These are phyloP conservation scores for Oryzias celebensis DNA, from an alignment of 2,113 vertebrate genomes.

Conservation along the genomic window DNA sequence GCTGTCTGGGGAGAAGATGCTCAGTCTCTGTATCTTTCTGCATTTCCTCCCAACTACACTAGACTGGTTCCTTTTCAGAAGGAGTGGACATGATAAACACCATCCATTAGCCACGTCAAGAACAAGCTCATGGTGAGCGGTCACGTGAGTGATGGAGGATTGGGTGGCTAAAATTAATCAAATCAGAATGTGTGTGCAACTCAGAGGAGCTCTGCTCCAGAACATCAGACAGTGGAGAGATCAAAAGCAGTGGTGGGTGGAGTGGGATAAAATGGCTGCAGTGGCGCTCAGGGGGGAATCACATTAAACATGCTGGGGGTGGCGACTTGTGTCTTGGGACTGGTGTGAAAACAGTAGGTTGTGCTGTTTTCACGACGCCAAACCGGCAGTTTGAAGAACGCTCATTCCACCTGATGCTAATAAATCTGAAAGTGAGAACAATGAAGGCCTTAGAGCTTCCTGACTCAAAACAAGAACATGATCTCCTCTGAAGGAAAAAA, in stretches of 20 bases:
- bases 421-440: constrained; percentile 4
- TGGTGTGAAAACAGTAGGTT: constrained; percentile 23
- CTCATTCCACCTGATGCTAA: constrained; percentile 25
- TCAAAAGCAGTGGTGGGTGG: constrained; percentile 18
- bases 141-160: constrained; percentile 14
- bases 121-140: constrained; percentile 16
- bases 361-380: constrained; percentile 27
- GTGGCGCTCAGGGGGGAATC: constrained; percentile 22
- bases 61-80: constrained; percentile 20
- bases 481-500: too few relatives aligned
- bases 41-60: constrained; percentile 36
- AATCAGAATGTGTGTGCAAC: constrained; percentile 19
- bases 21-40: constrained; percentile 46
- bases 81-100: constrained; percentile 44
- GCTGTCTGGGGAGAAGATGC: constrained; percentile 54
- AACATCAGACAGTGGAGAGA: constrained; percentile 26
- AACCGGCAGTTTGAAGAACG: not conserved
- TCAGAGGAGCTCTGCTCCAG: constrained; percentile 25
- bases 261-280: constrained; percentile 28
- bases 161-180: constrained; percentile 17
- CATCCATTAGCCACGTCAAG: constrained; percentile 44
- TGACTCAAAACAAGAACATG: not conserved
- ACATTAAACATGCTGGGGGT: constrained; percentile 36
- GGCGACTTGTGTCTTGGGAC: constrained; percentile 8
- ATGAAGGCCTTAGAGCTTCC: constrained; percentile 6